Conservation (phyloP, 2,113 vertebrate species). For the Corapipo altera region DNA sequence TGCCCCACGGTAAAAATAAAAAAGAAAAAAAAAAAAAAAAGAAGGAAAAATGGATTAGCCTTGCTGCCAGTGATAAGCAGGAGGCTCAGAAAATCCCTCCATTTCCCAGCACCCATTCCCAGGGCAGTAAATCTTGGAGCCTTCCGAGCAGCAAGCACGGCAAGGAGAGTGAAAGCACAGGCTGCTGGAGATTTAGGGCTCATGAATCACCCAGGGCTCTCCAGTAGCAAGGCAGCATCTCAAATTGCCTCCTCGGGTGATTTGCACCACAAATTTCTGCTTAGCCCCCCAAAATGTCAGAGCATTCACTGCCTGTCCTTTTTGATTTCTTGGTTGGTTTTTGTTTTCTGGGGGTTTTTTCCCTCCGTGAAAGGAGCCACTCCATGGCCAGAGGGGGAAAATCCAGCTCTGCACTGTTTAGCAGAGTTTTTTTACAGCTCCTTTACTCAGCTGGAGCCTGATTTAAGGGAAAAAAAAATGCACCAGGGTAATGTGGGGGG, state of each 20-base stretch:
- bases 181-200: not conserved
- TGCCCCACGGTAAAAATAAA: not conserved
- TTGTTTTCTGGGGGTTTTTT: too few relatives aligned
- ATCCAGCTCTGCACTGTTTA: not conserved
- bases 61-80: not conserved
- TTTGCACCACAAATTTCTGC: not conserved
- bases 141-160: rapidly evolving
- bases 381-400: not conserved
- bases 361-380: not conserved
- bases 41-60: not conserved
- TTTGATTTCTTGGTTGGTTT: not conserved
- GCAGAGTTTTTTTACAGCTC: not conserved
- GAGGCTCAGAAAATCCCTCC: not conserved
- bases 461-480: not conserved
- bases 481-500: not conserved
- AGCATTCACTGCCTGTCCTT: not conserved
- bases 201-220: not conserved
- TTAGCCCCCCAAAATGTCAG: not conserved
- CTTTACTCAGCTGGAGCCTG: not conserved
- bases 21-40: not conserved
- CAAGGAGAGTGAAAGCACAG: not conserved
- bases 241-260: not conserved
- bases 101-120: not conserved
- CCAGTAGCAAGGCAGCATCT: not conserved
- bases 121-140: constrained; percentile 20